A percentile compares a stretch with the other conserved stretches of the same genome.
These are phyloP conservation scores for Eudyptes chrysolophus DNA, from an alignment of 2,113 vertebrate species.

Conservation along the genomic window DNA sequence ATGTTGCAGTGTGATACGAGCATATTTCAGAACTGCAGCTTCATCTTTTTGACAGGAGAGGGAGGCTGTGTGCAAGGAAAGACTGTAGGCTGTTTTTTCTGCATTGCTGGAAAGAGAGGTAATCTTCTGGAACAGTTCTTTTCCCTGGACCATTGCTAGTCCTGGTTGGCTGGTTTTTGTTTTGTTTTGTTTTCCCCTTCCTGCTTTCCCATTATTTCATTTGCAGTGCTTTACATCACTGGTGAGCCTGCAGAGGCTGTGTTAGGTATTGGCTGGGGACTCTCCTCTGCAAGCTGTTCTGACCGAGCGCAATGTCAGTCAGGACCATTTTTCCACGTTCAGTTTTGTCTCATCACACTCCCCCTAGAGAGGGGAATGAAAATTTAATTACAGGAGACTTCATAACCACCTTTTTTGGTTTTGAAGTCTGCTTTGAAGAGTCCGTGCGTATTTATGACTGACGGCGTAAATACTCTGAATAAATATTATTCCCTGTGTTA, in stretches of 20 bases:
- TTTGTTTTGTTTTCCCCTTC: not conserved
- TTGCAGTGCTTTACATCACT: not conserved
- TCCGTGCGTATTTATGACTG: not conserved
- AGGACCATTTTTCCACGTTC: not conserved
- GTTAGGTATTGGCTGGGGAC: not conserved
- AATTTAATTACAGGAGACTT: constrained; percentile 1
- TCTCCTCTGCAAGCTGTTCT: not conserved
- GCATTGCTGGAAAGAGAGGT: not conserved
- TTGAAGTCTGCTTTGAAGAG: not conserved
- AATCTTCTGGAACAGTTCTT: not conserved
- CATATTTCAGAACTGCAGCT: not conserved
- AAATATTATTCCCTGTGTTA: not conserved
- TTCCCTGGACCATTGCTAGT: not conserved
- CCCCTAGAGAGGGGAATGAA: not conserved
- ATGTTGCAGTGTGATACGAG: not conserved
- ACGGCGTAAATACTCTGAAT: not conserved
- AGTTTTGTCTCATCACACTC: not conserved
- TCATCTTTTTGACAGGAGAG: constrained; percentile 20
- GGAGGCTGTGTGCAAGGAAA: constrained; percentile 11
- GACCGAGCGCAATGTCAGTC: not conserved
- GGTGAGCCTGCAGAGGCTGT: not conserved
- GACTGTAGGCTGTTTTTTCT: not conserved
- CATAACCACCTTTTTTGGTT: not conserved
- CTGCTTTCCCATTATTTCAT: not conserved
- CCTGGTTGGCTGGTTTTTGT: not conserved